Evolutionary conservation across 2,888 invertebrate genomes (phyloP).

Genomic region (Chymomyza amoena): DNA sequence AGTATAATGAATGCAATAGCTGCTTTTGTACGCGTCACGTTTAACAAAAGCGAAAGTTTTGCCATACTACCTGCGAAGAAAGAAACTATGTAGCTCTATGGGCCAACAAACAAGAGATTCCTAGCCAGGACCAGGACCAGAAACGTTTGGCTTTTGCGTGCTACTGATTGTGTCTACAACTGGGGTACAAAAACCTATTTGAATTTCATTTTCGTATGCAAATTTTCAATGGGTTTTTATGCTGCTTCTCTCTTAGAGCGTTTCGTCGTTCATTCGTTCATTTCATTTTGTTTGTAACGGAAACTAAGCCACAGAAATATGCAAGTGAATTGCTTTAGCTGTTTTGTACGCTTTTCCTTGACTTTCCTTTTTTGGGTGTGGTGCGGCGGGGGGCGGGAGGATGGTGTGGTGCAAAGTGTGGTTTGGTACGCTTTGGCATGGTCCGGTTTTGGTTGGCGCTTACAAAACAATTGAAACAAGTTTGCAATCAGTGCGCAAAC

Average conservation of each 20-base stretch:
- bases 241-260: conserved; percentile 13
- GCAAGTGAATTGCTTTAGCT: conserved; percentile 56
- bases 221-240: conserved; percentile 65
- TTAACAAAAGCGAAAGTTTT: conserved; percentile 51
- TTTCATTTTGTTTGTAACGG: conserved; percentile 53
- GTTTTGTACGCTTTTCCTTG: conserved; percentile 34
- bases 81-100: not conserved
- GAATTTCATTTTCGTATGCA: conserved; percentile 69
- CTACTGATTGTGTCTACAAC: conserved; percentile 19
- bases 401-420: not conserved
- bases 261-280: conserved; percentile 34
- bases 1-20: not conserved
- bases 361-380: conserved; percentile 39
- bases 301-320: conserved; percentile 67
- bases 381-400: not conserved
- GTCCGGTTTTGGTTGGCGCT: conserved; percentile 20
- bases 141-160: not conserved
- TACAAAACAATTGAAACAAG: conserved; percentile 68
- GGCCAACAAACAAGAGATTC: not conserved
- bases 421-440: conserved; percentile 7
- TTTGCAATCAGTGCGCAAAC: conserved; percentile 68
- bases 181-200: conserved; percentile 53
- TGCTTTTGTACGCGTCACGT: not conserved
- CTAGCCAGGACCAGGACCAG: not conserved
- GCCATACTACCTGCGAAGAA: not conserved